Evolutionary conservation across 2,888 invertebrate genomes (phyloP).

Genomic region (Xanthorhoe spadicearia): DNA sequence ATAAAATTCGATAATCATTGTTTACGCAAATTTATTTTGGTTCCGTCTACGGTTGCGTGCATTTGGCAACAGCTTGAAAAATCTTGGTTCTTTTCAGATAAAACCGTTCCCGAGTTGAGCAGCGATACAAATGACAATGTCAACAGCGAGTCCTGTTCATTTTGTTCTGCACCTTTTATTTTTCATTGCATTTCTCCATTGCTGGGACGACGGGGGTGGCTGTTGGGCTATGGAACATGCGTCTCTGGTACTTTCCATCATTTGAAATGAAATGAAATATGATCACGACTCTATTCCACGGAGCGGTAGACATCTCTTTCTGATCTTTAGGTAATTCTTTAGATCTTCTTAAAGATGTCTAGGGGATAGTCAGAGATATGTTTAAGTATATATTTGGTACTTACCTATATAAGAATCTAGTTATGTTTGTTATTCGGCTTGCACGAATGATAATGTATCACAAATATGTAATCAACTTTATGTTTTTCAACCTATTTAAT

Average conservation of each 20-base stretch:
- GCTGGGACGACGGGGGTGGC: constrained; percentile 39
- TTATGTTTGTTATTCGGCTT: too few relatives aligned
- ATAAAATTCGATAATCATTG: neutral
- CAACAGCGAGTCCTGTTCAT: constrained; percentile 62
- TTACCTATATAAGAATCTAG: too few relatives aligned
- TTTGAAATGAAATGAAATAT: too few relatives aligned
- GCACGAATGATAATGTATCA: too few relatives aligned
- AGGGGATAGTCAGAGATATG: too few relatives aligned
- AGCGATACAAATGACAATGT: constrained; percentile 62
- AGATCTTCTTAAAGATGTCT: too few relatives aligned
- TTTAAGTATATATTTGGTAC: too few relatives aligned
- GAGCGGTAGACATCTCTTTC: too few relatives aligned
- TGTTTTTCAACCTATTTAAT: too few relatives aligned
- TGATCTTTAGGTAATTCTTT: too few relatives aligned
- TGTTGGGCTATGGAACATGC: constrained; percentile 45
- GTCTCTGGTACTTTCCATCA: neutral
- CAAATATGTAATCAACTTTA: too few relatives aligned
- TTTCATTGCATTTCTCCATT: constrained; percentile 61
- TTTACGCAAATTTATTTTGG: neutral
- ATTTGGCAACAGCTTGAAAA: constrained; percentile 16
- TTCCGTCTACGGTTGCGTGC: neutral
- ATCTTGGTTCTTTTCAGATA: constrained; percentile 34
- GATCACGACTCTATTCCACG: too few relatives aligned
- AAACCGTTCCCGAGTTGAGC: constrained; percentile 44
- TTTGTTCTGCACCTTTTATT: constrained; percentile 67